A percentile compares a stretch with the other conserved stretches of the same genome.
phyloP scores from a whole-genome alignment of 23 tunicate species.

The Trididemnum miniatum region DNA sequence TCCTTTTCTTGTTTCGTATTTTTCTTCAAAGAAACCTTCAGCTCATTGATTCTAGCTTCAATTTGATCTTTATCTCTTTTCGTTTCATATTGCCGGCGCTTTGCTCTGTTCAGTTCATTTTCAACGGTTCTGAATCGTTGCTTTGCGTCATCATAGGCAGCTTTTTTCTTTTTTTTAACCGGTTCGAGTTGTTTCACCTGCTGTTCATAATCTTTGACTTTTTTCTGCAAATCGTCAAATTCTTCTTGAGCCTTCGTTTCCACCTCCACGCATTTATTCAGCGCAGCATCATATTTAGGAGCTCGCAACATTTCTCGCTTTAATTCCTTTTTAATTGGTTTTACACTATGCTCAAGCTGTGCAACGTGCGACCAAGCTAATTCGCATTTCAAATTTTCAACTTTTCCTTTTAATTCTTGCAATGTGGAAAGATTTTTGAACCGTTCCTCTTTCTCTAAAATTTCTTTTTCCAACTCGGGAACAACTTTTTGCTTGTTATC shows the following conservation, averaged over 20 bases:
- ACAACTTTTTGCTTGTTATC: conserved; percentile 60
- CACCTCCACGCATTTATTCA: conserved; percentile 45
- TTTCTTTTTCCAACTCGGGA: conserved; percentile 70
- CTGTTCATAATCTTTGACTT: conserved; percentile 59
- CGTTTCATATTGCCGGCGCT: conserved; percentile 42
- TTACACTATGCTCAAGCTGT: conserved; percentile 55
- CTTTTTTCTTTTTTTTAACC: conserved; percentile 31
- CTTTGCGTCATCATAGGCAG: conserved; percentile 36
- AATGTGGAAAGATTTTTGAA: conserved; percentile 63
- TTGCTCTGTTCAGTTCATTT: conserved; percentile 52
- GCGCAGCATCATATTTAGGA: conserved; percentile 55
- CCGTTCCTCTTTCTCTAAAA: conserved; percentile 70
- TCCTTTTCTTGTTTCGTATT: conserved; percentile 65
- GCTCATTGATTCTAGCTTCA: conserved; percentile 56
- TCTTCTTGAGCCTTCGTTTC: conserved; percentile 47
- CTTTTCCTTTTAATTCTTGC: conserved; percentile 71
- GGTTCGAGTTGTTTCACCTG: conserved; percentile 70
- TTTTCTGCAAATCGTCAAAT: conserved; percentile 61
- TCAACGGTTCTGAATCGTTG: neutral
- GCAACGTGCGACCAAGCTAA: conserved; percentile 93
- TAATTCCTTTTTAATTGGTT: conserved; percentile 55
- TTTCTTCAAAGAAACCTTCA: conserved; percentile 47
- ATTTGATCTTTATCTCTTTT: conserved; percentile 49
- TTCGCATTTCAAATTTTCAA: conserved; percentile 52
- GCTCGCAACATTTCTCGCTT: conserved; percentile 61